These are phyloP conservation scores for Portunus trituberculatus DNA, from an alignment of 1,140 invertebrate species.

Conservation along the genomic window DNA sequence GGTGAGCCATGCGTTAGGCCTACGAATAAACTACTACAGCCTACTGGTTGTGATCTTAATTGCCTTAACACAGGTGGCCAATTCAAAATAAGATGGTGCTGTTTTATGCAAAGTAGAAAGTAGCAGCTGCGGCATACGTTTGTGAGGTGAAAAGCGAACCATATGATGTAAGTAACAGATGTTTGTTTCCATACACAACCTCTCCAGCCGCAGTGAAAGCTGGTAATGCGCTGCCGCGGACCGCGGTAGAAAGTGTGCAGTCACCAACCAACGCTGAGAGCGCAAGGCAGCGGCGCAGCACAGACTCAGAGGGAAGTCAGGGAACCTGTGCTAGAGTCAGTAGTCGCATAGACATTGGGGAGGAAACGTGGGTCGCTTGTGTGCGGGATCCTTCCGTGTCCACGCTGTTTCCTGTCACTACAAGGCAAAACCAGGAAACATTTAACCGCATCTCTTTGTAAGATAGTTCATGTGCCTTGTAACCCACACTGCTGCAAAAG, in stretches of 20 bases:
- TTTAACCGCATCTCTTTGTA: neutral
- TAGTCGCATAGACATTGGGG: neutral
- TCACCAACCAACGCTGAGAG: neutral
- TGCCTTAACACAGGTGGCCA: neutral
- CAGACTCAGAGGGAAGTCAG: neutral
- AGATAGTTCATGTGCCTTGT: neutral
- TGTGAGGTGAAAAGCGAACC: constrained; percentile 1
- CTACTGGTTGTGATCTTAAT: neutral
- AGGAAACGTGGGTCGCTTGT: neutral
- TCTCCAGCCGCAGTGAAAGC: neutral
- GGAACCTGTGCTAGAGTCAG: neutral
- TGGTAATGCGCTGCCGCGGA: neutral
- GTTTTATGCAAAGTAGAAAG: constrained; percentile 13
- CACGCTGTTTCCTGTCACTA: neutral
- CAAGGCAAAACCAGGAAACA: neutral
- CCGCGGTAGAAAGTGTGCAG: neutral
- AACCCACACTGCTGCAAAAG: neutral
- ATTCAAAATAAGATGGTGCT: neutral
- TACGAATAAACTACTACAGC: neutral
- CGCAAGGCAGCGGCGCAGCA: neutral
- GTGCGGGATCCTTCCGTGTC: neutral
- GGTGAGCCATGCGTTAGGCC: neutral
- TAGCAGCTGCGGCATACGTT: neutral
- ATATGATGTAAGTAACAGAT: constrained; percentile 14
- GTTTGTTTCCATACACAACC: neutral